Conservation (phyloP, 1,140 invertebrate genomes). For the Saccostrea echinata region DNA sequence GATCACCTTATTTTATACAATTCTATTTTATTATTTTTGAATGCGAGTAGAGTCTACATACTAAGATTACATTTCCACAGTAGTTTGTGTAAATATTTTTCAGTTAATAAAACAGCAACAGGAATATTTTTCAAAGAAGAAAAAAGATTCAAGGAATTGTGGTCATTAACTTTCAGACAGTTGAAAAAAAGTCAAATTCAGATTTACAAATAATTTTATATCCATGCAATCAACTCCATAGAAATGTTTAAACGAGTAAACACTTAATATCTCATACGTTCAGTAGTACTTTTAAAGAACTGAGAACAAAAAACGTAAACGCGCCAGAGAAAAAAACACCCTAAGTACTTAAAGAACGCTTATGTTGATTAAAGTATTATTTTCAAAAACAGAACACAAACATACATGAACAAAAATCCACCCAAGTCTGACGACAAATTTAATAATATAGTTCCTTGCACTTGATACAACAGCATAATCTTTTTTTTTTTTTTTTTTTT, state of each 20-base stretch:
- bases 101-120: no score
- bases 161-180: neutral
- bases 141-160: neutral
- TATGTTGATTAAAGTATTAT: neutral
- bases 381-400: neutral
- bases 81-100: no score
- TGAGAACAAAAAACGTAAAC: neutral
- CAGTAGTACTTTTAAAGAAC: neutral
- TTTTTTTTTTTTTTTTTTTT: neutral
- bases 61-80: neutral
- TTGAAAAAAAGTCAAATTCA: neutral
- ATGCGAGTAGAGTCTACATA: neutral
- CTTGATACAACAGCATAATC: slow-evolving; percentile 2
- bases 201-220: neutral
- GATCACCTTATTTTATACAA: neutral
- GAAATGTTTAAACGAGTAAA: neutral
- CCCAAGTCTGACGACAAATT: neutral
- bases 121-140: neutral
- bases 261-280: neutral
- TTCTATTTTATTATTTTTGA: neutral
- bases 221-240: neutral
- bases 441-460: neutral
- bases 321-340: neutral
- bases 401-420: neutral
- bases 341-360: neutral